phyloP scores from a whole-genome alignment of 2,797 vertebrate genomes.

The Tenualosa thibaudeaui region DNA sequence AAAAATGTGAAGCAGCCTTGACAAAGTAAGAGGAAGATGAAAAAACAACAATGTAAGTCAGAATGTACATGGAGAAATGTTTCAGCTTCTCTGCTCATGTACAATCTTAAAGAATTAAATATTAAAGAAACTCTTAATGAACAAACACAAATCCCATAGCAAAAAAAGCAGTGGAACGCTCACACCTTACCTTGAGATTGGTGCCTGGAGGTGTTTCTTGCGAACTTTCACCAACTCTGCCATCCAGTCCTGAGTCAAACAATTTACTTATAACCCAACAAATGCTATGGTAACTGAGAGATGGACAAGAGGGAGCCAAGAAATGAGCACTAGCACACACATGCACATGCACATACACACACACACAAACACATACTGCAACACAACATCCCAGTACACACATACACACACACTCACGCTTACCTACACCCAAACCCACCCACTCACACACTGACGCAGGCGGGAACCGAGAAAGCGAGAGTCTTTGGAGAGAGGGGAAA shows the following conservation, averaged over 20 bases:
- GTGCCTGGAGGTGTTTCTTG: slow-evolving; percentile 79
- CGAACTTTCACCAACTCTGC: slow-evolving; percentile 77
- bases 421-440: neutral
- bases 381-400: neutral
- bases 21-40: neutral
- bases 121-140: neutral
- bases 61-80: neutral
- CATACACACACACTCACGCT: neutral
- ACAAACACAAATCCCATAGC: neutral
- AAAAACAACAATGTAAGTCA: no score
- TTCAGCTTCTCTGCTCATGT: neutral
- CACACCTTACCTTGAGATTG: slow-evolving; percentile 79
- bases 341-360: neutral
- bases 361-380: neutral
- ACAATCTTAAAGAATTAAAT: neutral
- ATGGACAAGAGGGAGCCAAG: slow-evolving; percentile 31
- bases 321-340: neutral
- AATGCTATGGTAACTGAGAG: neutral
- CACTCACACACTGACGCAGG: slow-evolving; percentile 28
- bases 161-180: neutral
- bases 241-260: slow-evolving; percentile 65
- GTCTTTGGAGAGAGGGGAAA: slow-evolving; percentile 23
- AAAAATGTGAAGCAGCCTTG: neutral
- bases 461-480: slow-evolving; percentile 36
- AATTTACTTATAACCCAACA: slow-evolving; percentile 52